Conservation (phyloP, 2,113 vertebrate genomes). For the Colaptes auratus region DNA sequence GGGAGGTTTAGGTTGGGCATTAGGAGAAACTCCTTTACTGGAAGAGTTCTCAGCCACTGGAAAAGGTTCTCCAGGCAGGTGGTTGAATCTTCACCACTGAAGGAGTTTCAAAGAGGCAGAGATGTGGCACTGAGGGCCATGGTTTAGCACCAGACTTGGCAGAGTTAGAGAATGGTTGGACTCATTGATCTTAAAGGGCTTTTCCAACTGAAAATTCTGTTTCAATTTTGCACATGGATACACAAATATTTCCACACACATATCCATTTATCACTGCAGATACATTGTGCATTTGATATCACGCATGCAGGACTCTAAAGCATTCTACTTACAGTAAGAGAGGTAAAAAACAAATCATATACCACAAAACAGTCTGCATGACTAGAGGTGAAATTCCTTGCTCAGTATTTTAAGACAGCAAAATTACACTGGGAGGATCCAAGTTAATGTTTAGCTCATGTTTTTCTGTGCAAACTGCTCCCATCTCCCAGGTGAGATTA, state of each 20-base stretch:
- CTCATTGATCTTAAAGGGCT: no score
- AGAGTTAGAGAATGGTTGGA: no score
- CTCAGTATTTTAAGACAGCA: not conserved
- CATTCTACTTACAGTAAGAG: not conserved
- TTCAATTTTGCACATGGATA: not conserved
- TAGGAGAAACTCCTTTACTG: no score
- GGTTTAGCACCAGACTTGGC: no score
- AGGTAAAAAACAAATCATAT: not conserved
- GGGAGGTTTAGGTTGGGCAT: no score
- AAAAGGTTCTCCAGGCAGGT: no score
- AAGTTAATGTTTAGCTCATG: not conserved
- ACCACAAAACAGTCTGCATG: not conserved
- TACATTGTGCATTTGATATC: not conserved
- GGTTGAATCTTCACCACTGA: no score
- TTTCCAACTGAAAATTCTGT: no score
- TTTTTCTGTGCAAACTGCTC: not conserved
- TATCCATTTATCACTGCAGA: not conserved
- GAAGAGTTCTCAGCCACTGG: no score
- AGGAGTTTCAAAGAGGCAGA: no score
- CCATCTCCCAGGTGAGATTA: not conserved
- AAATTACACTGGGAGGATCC: not conserved
- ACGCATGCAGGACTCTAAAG: not conserved
- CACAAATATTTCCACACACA: not conserved
- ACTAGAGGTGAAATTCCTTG: not conserved
- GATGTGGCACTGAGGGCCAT: no score